A percentile compares a stretch with the other conserved stretches of the same genome.
phyloP scores from a whole-genome alignment of 92 coral and sea anemone species.

The Phenganax subtilis region DNA sequence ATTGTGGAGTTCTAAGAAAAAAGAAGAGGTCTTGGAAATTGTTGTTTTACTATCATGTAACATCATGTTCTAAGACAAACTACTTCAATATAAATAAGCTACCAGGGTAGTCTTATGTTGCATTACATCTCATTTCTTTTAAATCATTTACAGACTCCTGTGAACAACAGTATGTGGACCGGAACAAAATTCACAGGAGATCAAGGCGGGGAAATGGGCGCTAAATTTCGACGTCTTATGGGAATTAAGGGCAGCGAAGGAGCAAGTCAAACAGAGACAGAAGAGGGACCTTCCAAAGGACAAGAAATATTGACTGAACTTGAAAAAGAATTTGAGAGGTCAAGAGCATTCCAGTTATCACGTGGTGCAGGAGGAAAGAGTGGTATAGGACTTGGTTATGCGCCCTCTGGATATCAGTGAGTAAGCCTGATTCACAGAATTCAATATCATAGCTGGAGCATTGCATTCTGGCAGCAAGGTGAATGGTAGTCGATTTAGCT shows the following conservation, averaged over 20 bases:
- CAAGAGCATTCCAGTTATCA: constrained; percentile 92
- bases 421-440: not conserved
- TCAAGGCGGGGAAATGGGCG: constrained; percentile 95
- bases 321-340: constrained; percentile 91
- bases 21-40: constrained; percentile 40
- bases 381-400: constrained; percentile 95
- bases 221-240: constrained; percentile 95
- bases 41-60: not conserved
- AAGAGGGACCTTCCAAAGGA: constrained; percentile 47
- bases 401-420: constrained; percentile 33
- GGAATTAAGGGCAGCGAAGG: constrained; percentile 72
- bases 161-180: constrained; percentile 63
- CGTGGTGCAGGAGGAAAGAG: constrained; percentile 99
- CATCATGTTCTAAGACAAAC: too few relatives aligned
- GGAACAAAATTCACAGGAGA: constrained; percentile 74
- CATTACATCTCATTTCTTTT: not conserved
- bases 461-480: too few relatives aligned
- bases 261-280: constrained; percentile 18
- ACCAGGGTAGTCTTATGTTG: too few relatives aligned
- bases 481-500: too few relatives aligned
- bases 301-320: constrained; percentile 67
- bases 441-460: not conserved
- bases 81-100: too few relatives aligned
- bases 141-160: constrained; percentile 27
- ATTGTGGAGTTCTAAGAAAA: constrained; percentile 85